Conservation (phyloP, 2,113 vertebrate species). For the Symphodus melops region DNA sequence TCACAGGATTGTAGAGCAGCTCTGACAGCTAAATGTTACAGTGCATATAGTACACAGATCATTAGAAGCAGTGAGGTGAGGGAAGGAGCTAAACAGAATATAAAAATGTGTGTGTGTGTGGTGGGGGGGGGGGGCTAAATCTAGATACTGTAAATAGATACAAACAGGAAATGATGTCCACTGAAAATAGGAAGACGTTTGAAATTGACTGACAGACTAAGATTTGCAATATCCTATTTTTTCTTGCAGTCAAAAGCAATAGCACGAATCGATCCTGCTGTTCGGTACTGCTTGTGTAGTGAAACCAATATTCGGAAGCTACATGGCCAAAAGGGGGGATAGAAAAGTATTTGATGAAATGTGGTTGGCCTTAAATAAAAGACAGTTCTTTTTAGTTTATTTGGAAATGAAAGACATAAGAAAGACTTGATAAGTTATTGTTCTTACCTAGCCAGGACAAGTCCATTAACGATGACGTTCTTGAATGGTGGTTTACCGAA, state of each 20-base stretch:
- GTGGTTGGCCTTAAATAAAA: neutral
- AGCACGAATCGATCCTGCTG: neutral
- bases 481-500: slow-evolving; percentile 97
- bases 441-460: slow-evolving; percentile 93
- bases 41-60: slow-evolving; percentile 31
- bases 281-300: too few species aligned
- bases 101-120: too few species aligned
- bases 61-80: slow-evolving; percentile 12
- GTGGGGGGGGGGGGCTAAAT: neutral
- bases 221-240: neutral
- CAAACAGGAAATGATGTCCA: slow-evolving; percentile 9
- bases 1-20: slow-evolving; percentile 35
- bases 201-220: slow-evolving; percentile 10
- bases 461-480: slow-evolving; percentile 97
- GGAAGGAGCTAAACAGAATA: neutral
- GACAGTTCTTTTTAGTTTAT: neutral
- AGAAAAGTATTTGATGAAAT: neutral
- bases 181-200: neutral
- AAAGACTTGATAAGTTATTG: neutral
- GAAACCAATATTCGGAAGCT: neutral
- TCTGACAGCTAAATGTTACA: slow-evolving; percentile 49
- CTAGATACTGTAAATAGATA: neutral
- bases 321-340: neutral
- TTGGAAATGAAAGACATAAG: neutral
- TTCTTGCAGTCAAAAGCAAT: neutral